Percentiles rank a stretch among this genome's conserved stretches.
Conservation (phyloP, 2,113 vertebrate species). For the Nannospalax galili region DNA sequence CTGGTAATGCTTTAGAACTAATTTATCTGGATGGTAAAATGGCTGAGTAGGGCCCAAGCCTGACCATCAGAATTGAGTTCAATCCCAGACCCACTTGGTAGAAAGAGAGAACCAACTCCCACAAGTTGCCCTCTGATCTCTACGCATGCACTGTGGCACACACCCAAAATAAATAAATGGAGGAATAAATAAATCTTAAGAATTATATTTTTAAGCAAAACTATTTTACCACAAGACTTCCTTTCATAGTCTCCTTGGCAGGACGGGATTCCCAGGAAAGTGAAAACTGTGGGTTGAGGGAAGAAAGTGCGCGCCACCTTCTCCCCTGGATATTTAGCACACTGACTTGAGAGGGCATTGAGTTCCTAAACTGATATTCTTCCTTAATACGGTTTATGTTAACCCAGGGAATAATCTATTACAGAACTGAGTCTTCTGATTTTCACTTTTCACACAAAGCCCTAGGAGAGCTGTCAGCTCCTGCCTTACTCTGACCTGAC, state of each 20-base stretch:
- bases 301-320: rapidly evolving
- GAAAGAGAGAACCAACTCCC: neutral
- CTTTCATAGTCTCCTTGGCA: neutral
- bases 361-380: neutral
- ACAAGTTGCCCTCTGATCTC: neutral
- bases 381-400: neutral
- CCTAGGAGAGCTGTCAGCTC: neutral
- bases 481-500: neutral
- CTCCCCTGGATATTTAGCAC: neutral
- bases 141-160: neutral
- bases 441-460: neutral
- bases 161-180: neutral
- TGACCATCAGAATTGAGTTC: no score
- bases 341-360: neutral
- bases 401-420: neutral
- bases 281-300: neutral
- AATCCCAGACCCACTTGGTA: neutral
- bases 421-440: neutral
- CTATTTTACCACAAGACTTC: neutral
- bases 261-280: rapidly evolving
- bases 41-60: no score
- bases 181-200: no score
- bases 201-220: neutral
- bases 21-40: neutral
- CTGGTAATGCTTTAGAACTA: neutral